These are phyloP conservation scores for Pangasius krempfi DNA, from an alignment of 2,797 vertebrate genomes.

Conservation along the genomic window DNA sequence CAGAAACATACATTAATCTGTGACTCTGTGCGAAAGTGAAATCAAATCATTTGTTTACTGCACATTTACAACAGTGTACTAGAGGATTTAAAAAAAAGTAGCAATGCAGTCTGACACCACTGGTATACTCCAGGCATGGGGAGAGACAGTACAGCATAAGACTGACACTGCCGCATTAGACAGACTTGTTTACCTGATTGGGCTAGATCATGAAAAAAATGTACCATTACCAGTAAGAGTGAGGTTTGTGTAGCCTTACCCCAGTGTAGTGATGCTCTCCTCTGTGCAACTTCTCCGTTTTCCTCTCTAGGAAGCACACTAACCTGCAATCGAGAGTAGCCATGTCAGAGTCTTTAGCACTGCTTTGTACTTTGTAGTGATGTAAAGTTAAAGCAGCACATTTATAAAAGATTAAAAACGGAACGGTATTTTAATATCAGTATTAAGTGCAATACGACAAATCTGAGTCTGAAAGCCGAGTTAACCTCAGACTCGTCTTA, in stretches of 20 bases:
- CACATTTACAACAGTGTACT: not conserved
- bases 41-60: not conserved
- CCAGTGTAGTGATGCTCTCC: conserved; percentile 92
- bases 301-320: conserved; percentile 89
- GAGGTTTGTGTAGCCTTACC: conserved; percentile 69
- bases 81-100: not conserved
- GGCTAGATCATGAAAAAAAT: not conserved
- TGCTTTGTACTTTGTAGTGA: not conserved
- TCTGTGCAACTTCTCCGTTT: conserved; percentile 84
- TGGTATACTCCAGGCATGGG: not conserved
- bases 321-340: conserved; percentile 71
- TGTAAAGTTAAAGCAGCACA: not conserved
- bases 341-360: not conserved
- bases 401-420: not conserved
- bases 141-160: not conserved
- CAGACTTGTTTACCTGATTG: not conserved
- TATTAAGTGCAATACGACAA: not conserved
- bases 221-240: not conserved
- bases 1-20: not conserved
- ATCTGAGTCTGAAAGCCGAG: not conserved
- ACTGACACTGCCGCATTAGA: not conserved
- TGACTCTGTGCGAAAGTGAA: not conserved
- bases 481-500: conserved; percentile 59
- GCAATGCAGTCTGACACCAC: not conserved
- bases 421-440: not conserved